Conservation (phyloP, 2,113 vertebrate genomes). For the Pitta sordida region DNA sequence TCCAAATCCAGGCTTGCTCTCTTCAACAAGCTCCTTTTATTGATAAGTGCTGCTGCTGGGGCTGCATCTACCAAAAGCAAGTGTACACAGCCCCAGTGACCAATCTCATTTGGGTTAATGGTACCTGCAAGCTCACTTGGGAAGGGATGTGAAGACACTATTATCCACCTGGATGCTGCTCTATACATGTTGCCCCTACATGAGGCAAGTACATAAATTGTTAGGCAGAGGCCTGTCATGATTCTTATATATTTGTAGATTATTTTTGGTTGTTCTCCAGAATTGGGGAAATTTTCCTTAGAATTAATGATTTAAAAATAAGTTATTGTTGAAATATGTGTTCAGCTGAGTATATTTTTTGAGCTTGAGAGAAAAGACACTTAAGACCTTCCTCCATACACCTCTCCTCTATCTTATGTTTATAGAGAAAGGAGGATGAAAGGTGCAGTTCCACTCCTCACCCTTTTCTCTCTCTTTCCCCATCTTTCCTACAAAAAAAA, state of each 20-base stretch:
- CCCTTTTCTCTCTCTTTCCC: background rate
- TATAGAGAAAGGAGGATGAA: background rate
- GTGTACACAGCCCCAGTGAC: background rate
- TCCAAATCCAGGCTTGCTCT: background rate
- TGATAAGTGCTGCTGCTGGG: constrained; percentile 36
- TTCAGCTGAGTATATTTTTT: background rate
- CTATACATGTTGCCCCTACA: background rate
- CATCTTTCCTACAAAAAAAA: background rate
- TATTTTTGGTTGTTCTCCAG: background rate
- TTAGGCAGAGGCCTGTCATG: background rate
- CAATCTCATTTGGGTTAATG: constrained; percentile 26
- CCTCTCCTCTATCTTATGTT: background rate
- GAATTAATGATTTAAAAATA: background rate
- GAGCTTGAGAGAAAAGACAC: background rate
- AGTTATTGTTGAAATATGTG: background rate
- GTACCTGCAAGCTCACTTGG: constrained; percentile 35
- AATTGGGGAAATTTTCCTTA: background rate
- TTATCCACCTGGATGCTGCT: constrained; percentile 7
- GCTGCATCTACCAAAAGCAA: constrained; percentile 33
- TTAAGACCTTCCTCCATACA: background rate
- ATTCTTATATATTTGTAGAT: background rate
- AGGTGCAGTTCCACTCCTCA: background rate
- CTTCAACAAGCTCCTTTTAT: background rate
- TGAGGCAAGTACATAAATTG: background rate
- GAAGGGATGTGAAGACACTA: background rate